Conservation (phyloP, 2,113 vertebrate species). For the Dromiciops gliroides region DNA sequence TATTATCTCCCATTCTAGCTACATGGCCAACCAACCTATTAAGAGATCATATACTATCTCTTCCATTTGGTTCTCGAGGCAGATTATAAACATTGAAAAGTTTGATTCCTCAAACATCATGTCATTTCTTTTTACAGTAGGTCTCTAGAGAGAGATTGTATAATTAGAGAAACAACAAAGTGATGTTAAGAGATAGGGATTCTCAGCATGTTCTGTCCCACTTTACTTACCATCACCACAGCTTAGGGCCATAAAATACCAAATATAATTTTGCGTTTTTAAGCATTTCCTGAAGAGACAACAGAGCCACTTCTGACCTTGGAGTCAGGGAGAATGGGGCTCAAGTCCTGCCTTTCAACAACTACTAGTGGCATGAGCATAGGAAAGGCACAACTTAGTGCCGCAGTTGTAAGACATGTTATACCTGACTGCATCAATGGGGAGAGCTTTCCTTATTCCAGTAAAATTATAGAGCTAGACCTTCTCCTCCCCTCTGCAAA, state of each 20-base stretch:
- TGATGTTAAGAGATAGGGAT: neutral
- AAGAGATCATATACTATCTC: neutral
- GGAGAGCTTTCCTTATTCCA: too few relatives aligned
- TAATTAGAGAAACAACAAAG: neutral
- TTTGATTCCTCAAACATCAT: neutral
- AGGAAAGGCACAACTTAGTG: neutral
- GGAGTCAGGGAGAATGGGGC: neutral
- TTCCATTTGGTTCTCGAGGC: neutral
- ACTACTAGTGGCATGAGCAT: neutral
- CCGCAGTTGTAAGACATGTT: neutral
- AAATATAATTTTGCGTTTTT: neutral
- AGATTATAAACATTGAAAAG: neutral
- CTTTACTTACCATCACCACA: neutral
- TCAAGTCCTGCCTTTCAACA: neutral
- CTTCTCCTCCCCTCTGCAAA: neutral
- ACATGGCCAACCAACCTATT: neutral
- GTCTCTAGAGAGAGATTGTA: neutral
- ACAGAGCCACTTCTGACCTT: neutral
- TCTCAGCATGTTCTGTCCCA: neutral
- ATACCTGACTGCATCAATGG: neutral
- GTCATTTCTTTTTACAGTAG: neutral
- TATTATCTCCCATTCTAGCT: neutral
- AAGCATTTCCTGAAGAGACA: neutral
- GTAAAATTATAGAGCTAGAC: neutral
- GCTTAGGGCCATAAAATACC: neutral